Conservation (phyloP, 2,888 invertebrate species). For the Plebejus argus region DNA sequence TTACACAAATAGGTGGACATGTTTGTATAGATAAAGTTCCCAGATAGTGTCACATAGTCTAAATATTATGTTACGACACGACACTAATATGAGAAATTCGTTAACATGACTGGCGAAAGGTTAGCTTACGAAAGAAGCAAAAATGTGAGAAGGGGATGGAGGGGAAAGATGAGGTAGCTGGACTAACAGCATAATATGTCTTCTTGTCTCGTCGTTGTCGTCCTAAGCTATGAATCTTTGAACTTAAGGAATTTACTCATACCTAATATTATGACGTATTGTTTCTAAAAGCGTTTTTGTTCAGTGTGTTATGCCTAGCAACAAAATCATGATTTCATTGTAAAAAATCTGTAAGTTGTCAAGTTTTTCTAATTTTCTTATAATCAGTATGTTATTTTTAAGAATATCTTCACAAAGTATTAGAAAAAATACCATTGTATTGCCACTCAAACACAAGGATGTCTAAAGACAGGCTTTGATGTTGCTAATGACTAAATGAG, state of each 20-base stretch:
- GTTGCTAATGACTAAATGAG: too few species aligned
- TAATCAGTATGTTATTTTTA: neutral
- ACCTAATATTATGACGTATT: too few species aligned
- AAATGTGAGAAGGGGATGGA: neutral
- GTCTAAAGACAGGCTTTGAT: neutral
- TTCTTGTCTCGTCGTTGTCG: too few species aligned
- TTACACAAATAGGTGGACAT: neutral
- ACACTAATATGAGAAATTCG: too few species aligned
- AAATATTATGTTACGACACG: conserved; percentile 13
- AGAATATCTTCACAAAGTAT: neutral
- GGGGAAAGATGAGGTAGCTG: too few species aligned
- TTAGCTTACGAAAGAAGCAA: neutral
- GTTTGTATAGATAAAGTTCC: conserved; percentile 21
- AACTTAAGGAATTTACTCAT: too few species aligned
- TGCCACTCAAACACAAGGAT: neutral
- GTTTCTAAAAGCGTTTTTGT: neutral
- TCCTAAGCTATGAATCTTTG: too few species aligned
- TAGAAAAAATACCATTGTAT: neutral
- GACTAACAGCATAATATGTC: too few species aligned
- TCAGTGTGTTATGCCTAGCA: neutral
- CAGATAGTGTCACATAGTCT: conserved; percentile 9
- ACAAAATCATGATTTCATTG: neutral
- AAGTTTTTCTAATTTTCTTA: neutral
- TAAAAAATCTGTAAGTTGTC: neutral
- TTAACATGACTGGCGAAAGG: neutral